Base-by-base conservation (phyloP, 53 echinoderm and acorn worm species). In the Luidia sarsii region DNA sequence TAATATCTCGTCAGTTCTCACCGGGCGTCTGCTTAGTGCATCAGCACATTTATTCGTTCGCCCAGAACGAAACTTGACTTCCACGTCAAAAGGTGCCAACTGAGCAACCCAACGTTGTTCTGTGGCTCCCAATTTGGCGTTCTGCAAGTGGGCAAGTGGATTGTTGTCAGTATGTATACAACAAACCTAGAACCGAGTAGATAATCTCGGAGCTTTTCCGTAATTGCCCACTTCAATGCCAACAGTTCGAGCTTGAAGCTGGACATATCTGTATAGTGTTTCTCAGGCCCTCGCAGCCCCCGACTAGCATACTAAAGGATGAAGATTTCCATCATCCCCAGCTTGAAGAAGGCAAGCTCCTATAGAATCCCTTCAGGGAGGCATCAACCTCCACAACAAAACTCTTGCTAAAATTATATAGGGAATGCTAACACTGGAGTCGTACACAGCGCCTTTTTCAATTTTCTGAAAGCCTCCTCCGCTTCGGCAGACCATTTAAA, bases 341-440 rank as follows among this genome's bases (percentile, higher is more conserved):
- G 54, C 33, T 60, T 91, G 87, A 22, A 52, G 87, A 2, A 91
- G 60, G 3, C 87, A 83, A n/a, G 87, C 83, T 27, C 91, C 91
- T 19, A n/a, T n/a, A n/a, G n/a, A 83, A 48, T 7, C 91, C 91
- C 65, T 70, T 45, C 14, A 65, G 62, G 19, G 68, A 75, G 7
- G 91, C 87, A 64, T 91, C 83, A 19, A 71, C 38, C 59, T 91
- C 91, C 14, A 87, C 4, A n/a, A 85, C 68, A 41, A 69, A 91
- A 1, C 51, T 70, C 3, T 59, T 19, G 16, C 45, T 37, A 65
- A 84, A 79, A 18, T 80, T n/a, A n/a, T n/a, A n/a, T 30, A 1
- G 71, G 81, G 18, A 62, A 87, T 5, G 80, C 81, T 19, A 87
- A 49, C 8, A 87, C 28, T 1, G 87, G 87, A 3, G 86, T 14